Percentiles rank a stretch among this genome's conserved stretches.
Evolutionary conservation across 2,113 vertebrate species (phyloP).

Genomic region (Corythoichthys haematopterus): DNA sequence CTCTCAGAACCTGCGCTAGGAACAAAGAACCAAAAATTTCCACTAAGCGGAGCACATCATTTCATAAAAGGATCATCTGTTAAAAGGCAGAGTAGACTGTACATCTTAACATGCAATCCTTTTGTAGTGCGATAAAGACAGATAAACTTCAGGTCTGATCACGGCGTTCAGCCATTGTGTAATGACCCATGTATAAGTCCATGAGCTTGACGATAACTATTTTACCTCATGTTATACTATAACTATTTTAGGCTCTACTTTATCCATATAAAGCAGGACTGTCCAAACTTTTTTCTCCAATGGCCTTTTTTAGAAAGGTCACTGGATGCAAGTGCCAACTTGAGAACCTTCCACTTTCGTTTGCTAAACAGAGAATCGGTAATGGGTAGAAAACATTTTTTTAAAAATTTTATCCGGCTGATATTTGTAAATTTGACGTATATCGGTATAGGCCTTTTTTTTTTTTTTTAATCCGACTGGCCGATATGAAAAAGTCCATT

Average conservation of each 20-base stretch:
- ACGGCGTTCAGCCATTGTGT: constrained; percentile 10
- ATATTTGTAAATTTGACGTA: no score
- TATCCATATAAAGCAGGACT: constrained; percentile 50
- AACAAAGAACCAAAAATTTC: constrained; percentile 6
- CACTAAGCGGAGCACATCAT: constrained; percentile 43
- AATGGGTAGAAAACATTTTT: no score
- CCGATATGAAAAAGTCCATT: no score
- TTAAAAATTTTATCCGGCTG: no score
- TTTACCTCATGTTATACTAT: not conserved
- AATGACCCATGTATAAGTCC: constrained; percentile 21
- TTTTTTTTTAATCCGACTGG: no score
- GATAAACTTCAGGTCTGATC: constrained; percentile 27
- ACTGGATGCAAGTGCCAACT: no score
- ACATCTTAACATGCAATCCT: constrained; percentile 17
- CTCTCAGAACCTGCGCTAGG: not conserved
- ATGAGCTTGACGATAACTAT: constrained; percentile 3
- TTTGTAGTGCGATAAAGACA: constrained; percentile 36
- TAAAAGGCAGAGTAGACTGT: constrained; percentile 21
- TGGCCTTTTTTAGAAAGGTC: no score
- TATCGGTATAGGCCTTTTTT: no score
- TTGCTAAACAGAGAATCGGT: no score
- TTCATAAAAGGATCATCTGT: constrained; percentile 32
- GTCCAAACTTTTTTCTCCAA: not conserved
- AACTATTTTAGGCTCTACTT: constrained; percentile 13
- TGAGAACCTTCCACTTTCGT: no score